Conservation (phyloP, 1,140 invertebrate species). For the Cotesia chilonis region DNA sequence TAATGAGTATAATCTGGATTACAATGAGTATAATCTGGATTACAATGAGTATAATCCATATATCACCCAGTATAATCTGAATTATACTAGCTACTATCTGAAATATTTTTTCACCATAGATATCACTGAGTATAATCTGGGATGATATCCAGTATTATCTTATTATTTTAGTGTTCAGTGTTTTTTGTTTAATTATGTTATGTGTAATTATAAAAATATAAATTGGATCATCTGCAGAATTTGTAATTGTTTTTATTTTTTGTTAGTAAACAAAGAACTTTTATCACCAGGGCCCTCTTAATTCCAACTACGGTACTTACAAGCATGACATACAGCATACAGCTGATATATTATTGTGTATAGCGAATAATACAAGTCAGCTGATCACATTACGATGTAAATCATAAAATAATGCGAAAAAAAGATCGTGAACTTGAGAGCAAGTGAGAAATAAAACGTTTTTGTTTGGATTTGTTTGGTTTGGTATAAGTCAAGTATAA, state of each 20-base stretch:
- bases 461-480: constrained; percentile 1
- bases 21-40: too few relatives aligned
- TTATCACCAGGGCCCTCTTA: neutral
- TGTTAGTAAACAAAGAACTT: neutral
- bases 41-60: too few relatives aligned
- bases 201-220: neutral
- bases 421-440: neutral
- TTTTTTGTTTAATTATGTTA: neutral
- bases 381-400: constrained; percentile 20
- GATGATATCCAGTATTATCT: neutral
- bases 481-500: neutral
- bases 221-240: neutral
- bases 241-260: too few relatives aligned
- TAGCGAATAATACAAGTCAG: constrained; percentile 13
- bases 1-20: too few relatives aligned
- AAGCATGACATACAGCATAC: constrained; percentile 20
- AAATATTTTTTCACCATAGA: too few relatives aligned
- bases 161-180: too few relatives aligned
- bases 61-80: too few relatives aligned
- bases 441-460: neutral
- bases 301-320: neutral
- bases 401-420: neutral
- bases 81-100: too few relatives aligned
- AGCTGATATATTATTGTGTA: constrained; percentile 11
- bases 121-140: too few relatives aligned